Conservation (phyloP, 1,140 invertebrate genomes). For the Caenorhabditis remanei region DNA sequence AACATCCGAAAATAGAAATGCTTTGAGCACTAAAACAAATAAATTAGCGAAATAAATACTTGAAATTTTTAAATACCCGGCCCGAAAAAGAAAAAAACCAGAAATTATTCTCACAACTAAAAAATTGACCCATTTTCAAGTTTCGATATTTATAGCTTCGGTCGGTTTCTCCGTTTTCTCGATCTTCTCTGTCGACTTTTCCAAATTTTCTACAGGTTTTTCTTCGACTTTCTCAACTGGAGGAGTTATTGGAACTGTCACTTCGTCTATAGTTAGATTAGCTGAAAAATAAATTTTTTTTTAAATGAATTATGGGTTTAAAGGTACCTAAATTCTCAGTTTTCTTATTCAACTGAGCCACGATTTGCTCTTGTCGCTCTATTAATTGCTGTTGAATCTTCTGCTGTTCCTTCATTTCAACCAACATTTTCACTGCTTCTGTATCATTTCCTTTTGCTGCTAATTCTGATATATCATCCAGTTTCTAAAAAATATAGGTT, state of each 20-base stretch:
- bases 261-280: not conserved
- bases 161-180: not conserved
- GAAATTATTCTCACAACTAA: too few relatives aligned
- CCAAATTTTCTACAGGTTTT: not conserved
- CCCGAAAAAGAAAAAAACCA: too few relatives aligned
- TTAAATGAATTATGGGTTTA: not conserved
- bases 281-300: not conserved
- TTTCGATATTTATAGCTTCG: not conserved
- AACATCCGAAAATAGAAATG: too few relatives aligned
- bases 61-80: too few relatives aligned
- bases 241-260: not conserved
- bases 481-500: slow-evolving; percentile 33
- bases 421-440: slow-evolving; percentile 78
- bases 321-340: slow-evolving; percentile 69
- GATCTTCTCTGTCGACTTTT: not conserved
- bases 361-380: slow-evolving; percentile 80
- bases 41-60: too few relatives aligned
- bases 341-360: slow-evolving; percentile 80
- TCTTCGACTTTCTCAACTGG: not conserved
- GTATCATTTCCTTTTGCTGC: slow-evolving; percentile 77
- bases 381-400: slow-evolving; percentile 79
- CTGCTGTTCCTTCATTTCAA: slow-evolving; percentile 81
- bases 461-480: slow-evolving; percentile 79
- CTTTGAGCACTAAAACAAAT: too few relatives aligned
- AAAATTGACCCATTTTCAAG: not conserved